Evolutionary conservation across 2,888 invertebrate genomes (phyloP).

Genomic region (Pediacus dermestoides): DNA sequence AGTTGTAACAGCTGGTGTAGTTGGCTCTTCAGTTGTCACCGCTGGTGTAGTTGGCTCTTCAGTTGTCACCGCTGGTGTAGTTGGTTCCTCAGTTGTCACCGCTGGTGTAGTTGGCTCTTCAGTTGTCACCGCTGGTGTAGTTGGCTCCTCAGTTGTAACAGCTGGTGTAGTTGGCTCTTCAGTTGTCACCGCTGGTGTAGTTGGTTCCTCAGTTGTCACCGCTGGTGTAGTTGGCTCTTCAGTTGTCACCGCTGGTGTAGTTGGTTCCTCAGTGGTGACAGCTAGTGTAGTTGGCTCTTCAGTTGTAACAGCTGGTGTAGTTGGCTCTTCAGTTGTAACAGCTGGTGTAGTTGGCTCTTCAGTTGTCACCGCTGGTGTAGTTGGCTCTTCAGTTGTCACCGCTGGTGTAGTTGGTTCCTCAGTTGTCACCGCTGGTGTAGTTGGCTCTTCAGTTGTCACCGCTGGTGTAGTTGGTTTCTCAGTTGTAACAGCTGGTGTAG

Average conservation of each 20-base stretch:
- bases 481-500: conserved; percentile 30
- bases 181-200: conserved; percentile 30
- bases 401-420: not conserved
- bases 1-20: conserved; percentile 2
- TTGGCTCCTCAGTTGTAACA: conserved; percentile 6
- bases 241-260: conserved; percentile 16
- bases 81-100: conserved; percentile 16
- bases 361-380: conserved; percentile 1
- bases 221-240: not conserved
- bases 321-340: conserved; percentile 26
- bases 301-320: conserved; percentile 2
- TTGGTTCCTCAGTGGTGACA: not conserved
- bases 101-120: not conserved
- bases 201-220: conserved; percentile 37
- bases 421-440: conserved; percentile 6
- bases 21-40: conserved; percentile 26
- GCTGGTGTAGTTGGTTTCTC: conserved; percentile 11
- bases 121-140: conserved; percentile 6
- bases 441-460: conserved; percentile 6
- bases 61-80: conserved; percentile 1
- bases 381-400: conserved; percentile 16
- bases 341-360: conserved; percentile 43
- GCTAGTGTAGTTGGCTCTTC: conserved; percentile 7
- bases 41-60: conserved; percentile 43
- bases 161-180: conserved; percentile 11